Evolutionary conservation across 2,113 vertebrate genomes (phyloP), one percentile per base, ranked within the genome.

Genomic region (Sinocyclocheilus grahami): DNA sequence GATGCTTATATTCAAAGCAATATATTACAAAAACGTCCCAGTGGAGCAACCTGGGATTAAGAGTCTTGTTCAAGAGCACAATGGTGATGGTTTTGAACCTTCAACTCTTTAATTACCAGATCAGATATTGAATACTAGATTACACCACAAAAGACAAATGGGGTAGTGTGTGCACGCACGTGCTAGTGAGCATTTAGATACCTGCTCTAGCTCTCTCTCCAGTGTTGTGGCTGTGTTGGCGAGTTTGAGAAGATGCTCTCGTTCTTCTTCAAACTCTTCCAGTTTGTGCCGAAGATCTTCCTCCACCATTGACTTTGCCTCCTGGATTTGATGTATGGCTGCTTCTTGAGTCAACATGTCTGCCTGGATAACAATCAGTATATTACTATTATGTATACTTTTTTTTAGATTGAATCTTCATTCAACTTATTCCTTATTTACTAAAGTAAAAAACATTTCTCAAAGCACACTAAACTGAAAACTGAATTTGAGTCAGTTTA

Each of bases 331-430:
- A 88, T 97, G 94, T 85, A 98, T 99, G 83, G 97, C 96, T 22
- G 97, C 95, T 91, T 99, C 98, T 89, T 99, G 98, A 83, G 98
- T 97, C 91, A 99, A 87, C 97, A 99, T 99, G 92, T 99, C 98
- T 20, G 95, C 95, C 98, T 99, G 84, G 53, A 72, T 39, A 39
- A 72, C 10, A 51, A 63, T 77, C 12, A 77, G 13, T 8, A 46
- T 46, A 10, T 46, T 46, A 46, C 51, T 27, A 46, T 76, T 14
- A 18, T 37, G 16, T 10, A 20, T 37, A 3, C 9, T 42, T 10
- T 71, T 71, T 33, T 33, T 33, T 72, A 72, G 18, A 72, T 42
- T 22, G n/a, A 0, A 72, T 42, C 69, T 72, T 42, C 9, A 78
- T 78, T 48, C 5, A 24, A 9, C 22, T 9, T 48, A 6, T 48